A percentile compares a stretch with the other conserved stretches of the same genome.
phyloP scores from a whole-genome alignment of 2,888 invertebrate species.

The Eristalis pertinax region DNA sequence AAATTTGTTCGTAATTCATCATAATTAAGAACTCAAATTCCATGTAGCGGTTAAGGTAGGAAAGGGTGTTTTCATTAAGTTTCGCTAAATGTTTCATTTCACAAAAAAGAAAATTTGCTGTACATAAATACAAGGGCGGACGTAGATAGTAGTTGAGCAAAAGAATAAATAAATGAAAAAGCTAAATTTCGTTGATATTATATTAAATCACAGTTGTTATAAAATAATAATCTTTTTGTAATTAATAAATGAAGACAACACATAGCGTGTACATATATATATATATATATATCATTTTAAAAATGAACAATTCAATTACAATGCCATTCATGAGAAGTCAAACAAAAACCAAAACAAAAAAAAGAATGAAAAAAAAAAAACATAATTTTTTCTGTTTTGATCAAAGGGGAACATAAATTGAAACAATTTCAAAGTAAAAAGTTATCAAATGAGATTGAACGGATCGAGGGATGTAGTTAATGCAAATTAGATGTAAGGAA shows the following conservation, averaged over 20 bases:
- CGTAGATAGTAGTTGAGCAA: neutral
- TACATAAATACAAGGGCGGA: slow-evolving; percentile 15
- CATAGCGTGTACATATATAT: slow-evolving; percentile 51
- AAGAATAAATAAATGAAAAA: neutral
- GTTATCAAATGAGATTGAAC: neutral
- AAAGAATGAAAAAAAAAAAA: no score
- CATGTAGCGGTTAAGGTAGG: neutral
- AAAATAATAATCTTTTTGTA: slow-evolving; percentile 41
- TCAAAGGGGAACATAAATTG: slow-evolving; percentile 68
- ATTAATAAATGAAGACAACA: slow-evolving; percentile 37
- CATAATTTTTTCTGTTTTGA: slow-evolving; percentile 24
- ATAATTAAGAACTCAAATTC: slow-evolving; percentile 17
- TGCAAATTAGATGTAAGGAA: slow-evolving; percentile 45
- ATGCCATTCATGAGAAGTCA: slow-evolving; percentile 36
- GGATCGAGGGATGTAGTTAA: slow-evolving; percentile 37
- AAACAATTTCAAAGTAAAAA: slow-evolving; percentile 59
- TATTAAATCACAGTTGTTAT: slow-evolving; percentile 11
- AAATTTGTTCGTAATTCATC: neutral
- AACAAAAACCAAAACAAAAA: slow-evolving; percentile 21
- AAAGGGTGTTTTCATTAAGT: neutral
- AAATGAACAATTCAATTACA: slow-evolving; percentile 42
- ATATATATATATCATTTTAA: slow-evolving; percentile 65
- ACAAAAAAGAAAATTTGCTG: slow-evolving; percentile 13
- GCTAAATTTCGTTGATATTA: slow-evolving; percentile 5
- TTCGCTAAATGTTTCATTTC: slow-evolving; percentile 63